A percentile compares a stretch with the other conserved stretches of the same genome.
Evolutionary conservation across 2,113 vertebrate genomes (phyloP).

Genomic region (Ptilorrhoa leucosticta): DNA sequence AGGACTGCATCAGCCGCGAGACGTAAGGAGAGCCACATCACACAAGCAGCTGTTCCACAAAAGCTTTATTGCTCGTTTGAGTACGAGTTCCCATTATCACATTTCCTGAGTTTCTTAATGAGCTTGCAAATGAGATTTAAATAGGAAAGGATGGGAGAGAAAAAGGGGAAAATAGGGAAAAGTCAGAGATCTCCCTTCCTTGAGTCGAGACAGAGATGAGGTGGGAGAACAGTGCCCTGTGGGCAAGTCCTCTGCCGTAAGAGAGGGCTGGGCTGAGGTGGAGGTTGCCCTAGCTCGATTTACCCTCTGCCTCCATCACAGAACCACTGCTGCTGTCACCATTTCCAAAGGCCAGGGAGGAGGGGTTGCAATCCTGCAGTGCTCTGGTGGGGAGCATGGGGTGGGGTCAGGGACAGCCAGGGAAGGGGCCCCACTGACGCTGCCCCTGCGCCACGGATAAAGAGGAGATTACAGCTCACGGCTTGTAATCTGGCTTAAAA

Average conservation of each 20-base stretch:
- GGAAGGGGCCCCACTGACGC: background rate
- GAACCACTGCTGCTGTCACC: background rate
- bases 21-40: slow-evolving; percentile 26
- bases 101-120: slow-evolving; percentile 61
- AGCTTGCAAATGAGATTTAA: slow-evolving; percentile 59
- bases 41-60: slow-evolving; percentile 62
- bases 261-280: background rate
- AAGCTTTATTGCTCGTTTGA: slow-evolving; percentile 64
- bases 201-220: background rate
- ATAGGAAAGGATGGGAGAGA: background rate
- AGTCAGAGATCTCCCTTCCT: background rate
- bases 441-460: background rate
- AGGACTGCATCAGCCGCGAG: slow-evolving; percentile 25
- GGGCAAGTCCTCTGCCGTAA: background rate
- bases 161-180: background rate
- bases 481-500: slow-evolving; percentile 47
- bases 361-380: background rate
- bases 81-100: slow-evolving; percentile 31
- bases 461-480: slow-evolving; percentile 28
- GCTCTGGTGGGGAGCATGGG: background rate
- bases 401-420: background rate
- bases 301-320: background rate
- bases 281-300: background rate
- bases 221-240: background rate
- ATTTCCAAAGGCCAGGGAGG: background rate